Conservation (phyloP, 1,140 invertebrate species). For the Macrobrachium rosenbergii region DNA sequence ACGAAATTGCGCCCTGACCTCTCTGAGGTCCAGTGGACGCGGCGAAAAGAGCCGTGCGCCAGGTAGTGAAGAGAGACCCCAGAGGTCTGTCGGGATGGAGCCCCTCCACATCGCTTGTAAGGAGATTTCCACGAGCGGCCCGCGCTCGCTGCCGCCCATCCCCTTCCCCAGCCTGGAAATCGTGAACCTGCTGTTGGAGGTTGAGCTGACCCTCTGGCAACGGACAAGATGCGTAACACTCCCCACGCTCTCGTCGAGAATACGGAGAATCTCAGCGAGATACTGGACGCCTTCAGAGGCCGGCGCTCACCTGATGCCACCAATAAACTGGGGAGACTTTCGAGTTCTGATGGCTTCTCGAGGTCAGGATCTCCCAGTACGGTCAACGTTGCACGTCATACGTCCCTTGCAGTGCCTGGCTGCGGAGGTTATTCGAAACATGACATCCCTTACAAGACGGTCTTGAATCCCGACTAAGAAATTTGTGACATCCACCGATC, state of each 20-base stretch:
- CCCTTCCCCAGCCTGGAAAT: slow-evolving; percentile 82
- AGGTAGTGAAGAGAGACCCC: slow-evolving; percentile 84
- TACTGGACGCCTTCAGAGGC: slow-evolving; percentile 79
- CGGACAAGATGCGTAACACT: slow-evolving; percentile 84
- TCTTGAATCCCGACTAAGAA: slow-evolving; percentile 53
- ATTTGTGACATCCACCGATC: slow-evolving; percentile 60
- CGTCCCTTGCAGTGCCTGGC: slow-evolving; percentile 85
- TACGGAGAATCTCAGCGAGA: slow-evolving; percentile 74
- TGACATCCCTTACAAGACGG: slow-evolving; percentile 73
- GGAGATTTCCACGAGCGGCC: slow-evolving; percentile 71
- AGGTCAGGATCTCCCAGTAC: slow-evolving; percentile 76
- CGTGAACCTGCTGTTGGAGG: slow-evolving; percentile 82
- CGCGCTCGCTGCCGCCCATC: slow-evolving; percentile 80
- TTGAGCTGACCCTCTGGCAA: slow-evolving; percentile 83
- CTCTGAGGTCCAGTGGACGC: slow-evolving; percentile 64
- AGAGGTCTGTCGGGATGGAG: slow-evolving; percentile 79
- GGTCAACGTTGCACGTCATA: slow-evolving; percentile 83
- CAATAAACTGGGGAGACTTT: slow-evolving; percentile 85
- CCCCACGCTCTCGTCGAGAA: slow-evolving; percentile 81
- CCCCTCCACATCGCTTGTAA: slow-evolving; percentile 87
- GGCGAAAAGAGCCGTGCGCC: slow-evolving; percentile 71
- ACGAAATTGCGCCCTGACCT: slow-evolving; percentile 73
- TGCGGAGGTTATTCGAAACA: slow-evolving; percentile 81
- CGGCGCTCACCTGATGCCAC: slow-evolving; percentile 91
- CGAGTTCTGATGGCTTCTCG: slow-evolving; percentile 74